These are phyloP conservation scores for Zele albiditarsus DNA, from an alignment of 2,888 invertebrate genomes.

Conservation along the genomic window DNA sequence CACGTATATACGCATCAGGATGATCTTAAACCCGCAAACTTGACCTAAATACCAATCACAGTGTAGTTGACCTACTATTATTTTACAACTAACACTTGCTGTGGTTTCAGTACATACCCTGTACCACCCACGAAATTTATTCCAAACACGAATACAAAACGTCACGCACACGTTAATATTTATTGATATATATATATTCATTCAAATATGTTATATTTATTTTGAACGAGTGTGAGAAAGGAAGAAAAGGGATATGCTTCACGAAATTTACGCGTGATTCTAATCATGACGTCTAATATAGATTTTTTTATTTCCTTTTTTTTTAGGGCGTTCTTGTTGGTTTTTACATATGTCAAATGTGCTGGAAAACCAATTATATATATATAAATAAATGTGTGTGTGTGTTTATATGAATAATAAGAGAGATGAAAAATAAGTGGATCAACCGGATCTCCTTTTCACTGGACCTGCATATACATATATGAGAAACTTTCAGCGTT, in stretches of 20 bases:
- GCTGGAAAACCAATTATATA: neutral
- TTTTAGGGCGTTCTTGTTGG: neutral
- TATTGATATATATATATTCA: neutral
- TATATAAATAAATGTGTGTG: neutral
- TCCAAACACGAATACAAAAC: constrained; percentile 34
- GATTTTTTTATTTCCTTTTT: neutral
- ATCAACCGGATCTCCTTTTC: constrained; percentile 52
- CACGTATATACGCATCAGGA: constrained; percentile 32
- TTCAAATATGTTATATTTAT: too few species aligned
- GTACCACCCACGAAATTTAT: constrained; percentile 36
- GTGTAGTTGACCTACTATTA: constrained; percentile 47
- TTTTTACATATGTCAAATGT: neutral
- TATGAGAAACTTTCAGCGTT: constrained; percentile 44
- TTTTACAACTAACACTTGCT: constrained; percentile 23
- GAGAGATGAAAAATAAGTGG: constrained; percentile 51
- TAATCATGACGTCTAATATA: neutral
- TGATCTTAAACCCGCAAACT: constrained; percentile 49
- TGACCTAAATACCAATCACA: constrained; percentile 47
- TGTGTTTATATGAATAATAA: neutral
- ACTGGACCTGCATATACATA: constrained; percentile 11
- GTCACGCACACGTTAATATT: constrained; percentile 16
- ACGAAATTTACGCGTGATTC: constrained; percentile 12
- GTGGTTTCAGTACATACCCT: neutral
- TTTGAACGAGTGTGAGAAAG: neutral
- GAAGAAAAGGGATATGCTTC: neutral